These are phyloP conservation scores for Orthonevra nobilis DNA, from an alignment of 2,888 invertebrate genomes.

Conservation along the genomic window DNA sequence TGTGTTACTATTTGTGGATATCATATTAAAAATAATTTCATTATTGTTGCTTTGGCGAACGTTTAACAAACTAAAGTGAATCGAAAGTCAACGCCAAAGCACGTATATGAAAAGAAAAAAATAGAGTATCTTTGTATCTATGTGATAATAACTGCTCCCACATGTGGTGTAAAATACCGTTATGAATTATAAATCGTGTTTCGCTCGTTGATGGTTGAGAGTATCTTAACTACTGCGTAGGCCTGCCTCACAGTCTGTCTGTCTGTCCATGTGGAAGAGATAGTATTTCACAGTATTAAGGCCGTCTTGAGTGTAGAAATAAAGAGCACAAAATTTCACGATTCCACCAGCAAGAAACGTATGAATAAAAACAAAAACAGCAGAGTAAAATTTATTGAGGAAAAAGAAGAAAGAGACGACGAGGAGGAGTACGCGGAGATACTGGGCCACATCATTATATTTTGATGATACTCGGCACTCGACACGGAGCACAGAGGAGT, in stretches of 20 bases:
- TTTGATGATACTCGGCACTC: constrained; percentile 30
- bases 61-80: constrained; percentile 26
- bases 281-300: constrained; percentile 61
- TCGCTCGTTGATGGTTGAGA: constrained; percentile 26
- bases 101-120: neutral
- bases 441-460: constrained; percentile 42
- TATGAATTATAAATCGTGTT: constrained; percentile 56
- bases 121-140: no score
- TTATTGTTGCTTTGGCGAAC: no score
- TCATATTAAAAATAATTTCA: no score
- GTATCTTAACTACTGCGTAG: neutral
- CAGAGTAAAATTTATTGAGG: no score
- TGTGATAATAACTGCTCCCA: constrained; percentile 63
- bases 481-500: constrained; percentile 4
- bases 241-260: neutral
- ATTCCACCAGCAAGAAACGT: constrained; percentile 13
- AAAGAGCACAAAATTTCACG: constrained; percentile 24
- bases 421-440: neutral
- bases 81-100: constrained; percentile 1
- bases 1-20: no score
- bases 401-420: neutral
- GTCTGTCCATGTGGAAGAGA: constrained; percentile 29
- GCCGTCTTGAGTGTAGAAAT: constrained; percentile 33
- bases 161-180: constrained; percentile 63
- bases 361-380: neutral